phyloP scores from a whole-genome alignment of 2,797 vertebrate genomes.

The Orestias chungarensis region DNA sequence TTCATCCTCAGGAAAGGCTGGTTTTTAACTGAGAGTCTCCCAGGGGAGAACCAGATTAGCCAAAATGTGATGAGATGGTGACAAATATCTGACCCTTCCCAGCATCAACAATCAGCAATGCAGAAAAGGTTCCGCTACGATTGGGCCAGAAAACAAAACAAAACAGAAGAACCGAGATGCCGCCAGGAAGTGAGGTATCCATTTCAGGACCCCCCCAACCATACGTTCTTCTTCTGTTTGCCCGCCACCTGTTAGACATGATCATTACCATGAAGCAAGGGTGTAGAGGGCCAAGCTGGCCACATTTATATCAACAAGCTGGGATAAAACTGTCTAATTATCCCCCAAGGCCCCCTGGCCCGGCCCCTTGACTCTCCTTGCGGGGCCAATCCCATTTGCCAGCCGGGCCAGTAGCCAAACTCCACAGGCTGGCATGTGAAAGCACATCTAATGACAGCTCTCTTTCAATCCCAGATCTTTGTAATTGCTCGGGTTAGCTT shows the following conservation, averaged over 20 bases:
- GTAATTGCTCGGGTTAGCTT: slow-evolving; percentile 88
- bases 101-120: slow-evolving; percentile 50
- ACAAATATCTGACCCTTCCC: slow-evolving; percentile 76
- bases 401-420: slow-evolving; percentile 84
- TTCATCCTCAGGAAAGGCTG: slow-evolving; percentile 40
- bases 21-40: slow-evolving; percentile 50
- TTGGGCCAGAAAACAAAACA: slow-evolving; percentile 69
- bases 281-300: slow-evolving; percentile 87
- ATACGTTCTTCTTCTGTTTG: slow-evolving; percentile 88
- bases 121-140: slow-evolving; percentile 39
- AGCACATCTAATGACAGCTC: slow-evolving; percentile 87
- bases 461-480: slow-evolving; percentile 83
- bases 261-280: slow-evolving; percentile 87
- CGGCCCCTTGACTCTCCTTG: slow-evolving; percentile 83
- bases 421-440: slow-evolving; percentile 87
- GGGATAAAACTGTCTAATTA: slow-evolving; percentile 96
- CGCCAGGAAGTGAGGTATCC: slow-evolving; percentile 91
- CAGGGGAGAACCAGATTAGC: slow-evolving; percentile 70
- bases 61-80: slow-evolving; percentile 78
- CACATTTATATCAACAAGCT: slow-evolving; percentile 99
- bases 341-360: slow-evolving; percentile 84
- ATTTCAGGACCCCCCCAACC: slow-evolving; percentile 85
- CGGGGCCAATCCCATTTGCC: slow-evolving; percentile 82
- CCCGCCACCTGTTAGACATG: slow-evolving; percentile 95
- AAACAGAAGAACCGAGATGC: slow-evolving; percentile 68